phyloP scores from a whole-genome alignment of 1,140 invertebrate genomes.

The Drosophila serrata region DNA sequence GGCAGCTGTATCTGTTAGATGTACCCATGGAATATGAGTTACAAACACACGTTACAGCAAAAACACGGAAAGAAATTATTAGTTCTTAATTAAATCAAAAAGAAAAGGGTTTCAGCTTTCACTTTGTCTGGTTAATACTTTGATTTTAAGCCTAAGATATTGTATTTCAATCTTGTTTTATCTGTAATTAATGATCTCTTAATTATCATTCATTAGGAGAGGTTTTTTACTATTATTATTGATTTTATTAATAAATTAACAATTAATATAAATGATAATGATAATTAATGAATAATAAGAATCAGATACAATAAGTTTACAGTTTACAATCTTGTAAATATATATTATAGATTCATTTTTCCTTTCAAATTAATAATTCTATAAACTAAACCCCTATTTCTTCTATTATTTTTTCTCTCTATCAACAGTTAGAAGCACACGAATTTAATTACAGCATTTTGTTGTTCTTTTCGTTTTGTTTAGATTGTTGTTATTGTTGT shows the following conservation, averaged over 20 bases:
- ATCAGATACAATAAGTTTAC: not conserved
- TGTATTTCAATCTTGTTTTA: not conserved
- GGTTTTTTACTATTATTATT: not conserved
- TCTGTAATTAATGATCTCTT: not conserved
- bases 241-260: not conserved
- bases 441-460: constrained; percentile 77
- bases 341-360: not conserved
- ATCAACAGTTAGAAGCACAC: constrained; percentile 48
- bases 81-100: not conserved
- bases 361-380: not conserved
- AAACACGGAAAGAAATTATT: not conserved
- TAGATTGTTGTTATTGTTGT: constrained; percentile 27
- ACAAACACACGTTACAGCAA: constrained; percentile 25
- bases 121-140: not conserved
- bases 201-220: not conserved
- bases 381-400: not conserved
- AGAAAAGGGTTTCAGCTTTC: not conserved
- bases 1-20: constrained; percentile 33
- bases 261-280: not conserved
- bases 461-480: constrained; percentile 50
- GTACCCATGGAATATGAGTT: constrained; percentile 47
- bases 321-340: not conserved
- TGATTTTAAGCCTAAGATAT: not conserved
- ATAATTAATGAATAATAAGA: not conserved
- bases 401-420: not conserved